phyloP scores from a whole-genome alignment of 2,113 vertebrate genomes.

The Machaerirhynchus nigripectus region DNA sequence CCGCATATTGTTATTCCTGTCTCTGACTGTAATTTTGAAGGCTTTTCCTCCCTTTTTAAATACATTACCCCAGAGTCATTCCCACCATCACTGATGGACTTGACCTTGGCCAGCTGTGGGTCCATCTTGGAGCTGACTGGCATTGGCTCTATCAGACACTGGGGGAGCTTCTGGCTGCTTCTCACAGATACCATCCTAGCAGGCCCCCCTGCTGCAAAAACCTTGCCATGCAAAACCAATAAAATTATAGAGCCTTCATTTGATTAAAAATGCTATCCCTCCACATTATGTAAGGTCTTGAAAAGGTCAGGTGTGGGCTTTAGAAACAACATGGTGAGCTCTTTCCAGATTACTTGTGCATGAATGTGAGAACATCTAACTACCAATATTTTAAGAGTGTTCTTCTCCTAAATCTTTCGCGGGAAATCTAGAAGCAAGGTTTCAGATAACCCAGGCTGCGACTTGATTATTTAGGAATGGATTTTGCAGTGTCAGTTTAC shows the following conservation, averaged over 20 bases:
- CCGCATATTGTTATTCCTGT: neutral
- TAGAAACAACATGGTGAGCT: neutral
- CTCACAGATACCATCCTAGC: neutral
- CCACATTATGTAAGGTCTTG: neutral
- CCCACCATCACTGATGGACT: neutral
- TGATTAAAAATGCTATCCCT: neutral
- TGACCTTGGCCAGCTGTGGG: fast-evolving
- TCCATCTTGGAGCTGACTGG: neutral
- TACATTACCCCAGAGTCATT: fast-evolving
- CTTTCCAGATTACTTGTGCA: neutral
- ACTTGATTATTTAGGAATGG: neutral
- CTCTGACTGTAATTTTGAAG: neutral
- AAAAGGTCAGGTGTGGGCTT: neutral
- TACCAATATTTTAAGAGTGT: neutral
- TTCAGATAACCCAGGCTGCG: neutral
- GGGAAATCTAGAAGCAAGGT: neutral
- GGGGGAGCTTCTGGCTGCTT: neutral
- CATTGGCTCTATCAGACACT: neutral
- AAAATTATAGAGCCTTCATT: neutral
- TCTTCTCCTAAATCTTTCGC: neutral
- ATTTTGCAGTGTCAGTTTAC: neutral
- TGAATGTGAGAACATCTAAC: neutral
- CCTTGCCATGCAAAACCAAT: neutral
- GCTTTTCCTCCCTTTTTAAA: neutral
- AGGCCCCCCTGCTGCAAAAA: neutral